Conservation (phyloP, 2,888 invertebrate species). For the Pheosia tremula region DNA sequence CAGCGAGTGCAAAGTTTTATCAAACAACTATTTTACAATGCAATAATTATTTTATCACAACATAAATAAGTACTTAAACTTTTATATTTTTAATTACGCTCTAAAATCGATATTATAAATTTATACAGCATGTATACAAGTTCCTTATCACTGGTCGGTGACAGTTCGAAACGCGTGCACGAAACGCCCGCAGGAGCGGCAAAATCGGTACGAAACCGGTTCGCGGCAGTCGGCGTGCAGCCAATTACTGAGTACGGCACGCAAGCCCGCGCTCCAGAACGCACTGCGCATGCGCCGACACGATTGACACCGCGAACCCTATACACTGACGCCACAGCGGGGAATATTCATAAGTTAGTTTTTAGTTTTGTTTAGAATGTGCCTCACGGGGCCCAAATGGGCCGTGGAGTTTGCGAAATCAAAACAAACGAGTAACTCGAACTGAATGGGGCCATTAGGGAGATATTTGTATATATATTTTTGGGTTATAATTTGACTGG, state of each 20-base stretch:
- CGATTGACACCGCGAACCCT: conserved; percentile 72
- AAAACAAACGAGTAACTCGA: conserved; percentile 43
- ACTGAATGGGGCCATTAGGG: conserved; percentile 16
- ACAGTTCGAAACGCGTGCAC: conserved; percentile 37
- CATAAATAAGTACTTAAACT: no score
- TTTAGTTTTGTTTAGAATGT: conserved; percentile 74
- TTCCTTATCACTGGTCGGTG: conserved; percentile 28
- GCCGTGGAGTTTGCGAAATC: conserved; percentile 44
- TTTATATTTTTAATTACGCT: conserved; percentile 22
- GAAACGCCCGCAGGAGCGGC: conserved; percentile 22
- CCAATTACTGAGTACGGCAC: conserved; percentile 76
- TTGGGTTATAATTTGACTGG: conserved; percentile 10
- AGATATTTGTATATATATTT: conserved; percentile 15
- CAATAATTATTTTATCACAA: background rate
- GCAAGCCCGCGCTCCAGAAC: conserved; percentile 58
- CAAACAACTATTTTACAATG: conserved; percentile 14
- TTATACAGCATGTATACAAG: background rate
- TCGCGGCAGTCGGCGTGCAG: conserved; percentile 59
- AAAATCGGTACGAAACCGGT: conserved; percentile 42
- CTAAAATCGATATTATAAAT: conserved; percentile 21
- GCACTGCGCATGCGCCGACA: conserved; percentile 68
- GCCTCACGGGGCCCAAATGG: conserved; percentile 46
- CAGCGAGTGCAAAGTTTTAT: conserved; percentile 30
- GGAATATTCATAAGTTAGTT: conserved; percentile 78
- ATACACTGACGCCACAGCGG: conserved; percentile 52